phyloP scores from a whole-genome alignment of 1,140 invertebrate genomes.

The Diploscapter pachys region DNA sequence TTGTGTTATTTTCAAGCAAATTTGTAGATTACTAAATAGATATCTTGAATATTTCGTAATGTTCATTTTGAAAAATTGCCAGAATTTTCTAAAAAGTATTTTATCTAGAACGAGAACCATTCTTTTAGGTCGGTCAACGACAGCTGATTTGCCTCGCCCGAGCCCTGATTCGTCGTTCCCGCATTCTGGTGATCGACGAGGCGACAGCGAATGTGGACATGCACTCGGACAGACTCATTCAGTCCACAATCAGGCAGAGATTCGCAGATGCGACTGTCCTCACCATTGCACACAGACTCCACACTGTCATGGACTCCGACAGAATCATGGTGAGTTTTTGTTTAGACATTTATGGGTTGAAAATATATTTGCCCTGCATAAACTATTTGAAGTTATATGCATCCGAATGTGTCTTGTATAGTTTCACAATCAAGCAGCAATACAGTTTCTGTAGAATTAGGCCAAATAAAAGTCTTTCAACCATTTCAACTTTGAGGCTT shows the following conservation, averaged over 20 bases:
- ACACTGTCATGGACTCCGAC: slow-evolving; percentile 64
- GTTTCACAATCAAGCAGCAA: background rate
- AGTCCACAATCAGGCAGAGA: slow-evolving; percentile 54
- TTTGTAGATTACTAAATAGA: background rate
- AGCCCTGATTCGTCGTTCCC: slow-evolving; percentile 67
- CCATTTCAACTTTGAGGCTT: no score
- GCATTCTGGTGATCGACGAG: slow-evolving; percentile 62
- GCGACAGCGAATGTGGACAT: slow-evolving; percentile 62
- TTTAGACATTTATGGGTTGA: background rate
- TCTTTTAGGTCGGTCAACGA: slow-evolving; percentile 70
- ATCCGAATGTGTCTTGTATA: background rate
- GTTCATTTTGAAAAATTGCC: background rate
- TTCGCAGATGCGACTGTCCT: slow-evolving; percentile 65
- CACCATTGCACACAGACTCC: slow-evolving; percentile 65
- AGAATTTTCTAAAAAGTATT: background rate
- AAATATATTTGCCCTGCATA: background rate
- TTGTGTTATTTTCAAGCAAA: background rate
- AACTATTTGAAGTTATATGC: background rate
- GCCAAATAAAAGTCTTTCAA: background rate
- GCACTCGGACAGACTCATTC: slow-evolving; percentile 59
- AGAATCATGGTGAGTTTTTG: slow-evolving; percentile 73
- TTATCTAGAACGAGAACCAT: no score
- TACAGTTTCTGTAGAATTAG: background rate
- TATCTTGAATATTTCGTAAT: background rate
- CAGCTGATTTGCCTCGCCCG: slow-evolving; percentile 70